Base-by-base conservation (phyloP, 2,797 vertebrate species). In the Graptemys geographica region DNA sequence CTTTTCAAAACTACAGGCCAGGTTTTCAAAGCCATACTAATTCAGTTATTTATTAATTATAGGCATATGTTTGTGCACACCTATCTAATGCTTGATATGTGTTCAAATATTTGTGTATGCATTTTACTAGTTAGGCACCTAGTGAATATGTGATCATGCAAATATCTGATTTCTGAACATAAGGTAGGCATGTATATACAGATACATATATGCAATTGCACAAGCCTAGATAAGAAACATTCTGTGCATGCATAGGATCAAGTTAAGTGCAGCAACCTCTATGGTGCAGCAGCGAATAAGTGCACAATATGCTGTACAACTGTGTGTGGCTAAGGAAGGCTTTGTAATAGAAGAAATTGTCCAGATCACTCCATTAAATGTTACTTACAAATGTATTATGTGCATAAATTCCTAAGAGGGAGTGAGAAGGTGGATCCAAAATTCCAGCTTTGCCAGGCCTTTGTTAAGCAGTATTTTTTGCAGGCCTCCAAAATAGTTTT, bases 161-260 rank as follows among this genome's bases (percentile, higher is more conserved):
- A 33, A 86, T 92, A 28, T 56, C 4, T 4, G 5, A 91, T 82
- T 93, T 90, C 79, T 93, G 9, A 81, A 89, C 41, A 94, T 92
- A 49, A 53, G 5, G n/a, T 76, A 81, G 18, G n/a, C 10, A 41
- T 11, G 21, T 0, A 0, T 37, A 69, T 56, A 55, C 25, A 55
- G 23, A 25, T 25, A 55, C 23, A 55, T 55, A 55, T 55, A 55
- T 55, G 23, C 56, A 28, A 10, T 57, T 57, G 56, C 27, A 57
- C 56, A 57, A 57, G 27, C 89, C 84, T 84, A 33, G 65, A 0
- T 3, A 0, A 2, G 51, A 51, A 51, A 51, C 51, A 51, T 51
- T 51, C 15, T 51, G 51, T 51, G 51, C 51, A 16, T 51, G 15
- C 51, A 51, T 15, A 51, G 51, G 15, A 51, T 16, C 51, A 51